These are phyloP conservation scores for Holotrichia oblita DNA, from an alignment of 1,140 invertebrate species.

Conservation along the genomic window DNA sequence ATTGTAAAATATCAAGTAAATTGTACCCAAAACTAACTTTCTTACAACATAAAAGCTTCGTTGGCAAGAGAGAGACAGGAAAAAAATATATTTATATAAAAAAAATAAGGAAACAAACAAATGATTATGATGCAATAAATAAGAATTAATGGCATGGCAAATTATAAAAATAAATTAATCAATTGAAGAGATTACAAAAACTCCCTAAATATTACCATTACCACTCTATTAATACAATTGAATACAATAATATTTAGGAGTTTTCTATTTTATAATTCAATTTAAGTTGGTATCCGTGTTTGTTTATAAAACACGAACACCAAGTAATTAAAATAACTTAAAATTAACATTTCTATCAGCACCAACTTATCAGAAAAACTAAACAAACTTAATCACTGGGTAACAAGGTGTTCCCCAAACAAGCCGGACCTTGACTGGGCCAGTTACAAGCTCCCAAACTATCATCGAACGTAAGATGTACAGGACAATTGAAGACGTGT, in stretches of 20 bases:
- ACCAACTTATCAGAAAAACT: constrained; percentile 9
- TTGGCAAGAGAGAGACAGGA: background rate
- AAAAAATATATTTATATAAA: background rate
- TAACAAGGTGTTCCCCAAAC: constrained; percentile 73
- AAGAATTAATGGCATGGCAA: constrained; percentile 27
- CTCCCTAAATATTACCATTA: background rate
- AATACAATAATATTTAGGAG: constrained; percentile 14
- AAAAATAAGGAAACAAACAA: background rate
- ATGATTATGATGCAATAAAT: constrained; percentile 29
- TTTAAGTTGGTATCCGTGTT: background rate
- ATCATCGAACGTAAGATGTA: constrained; percentile 81
- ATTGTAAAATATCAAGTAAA: background rate
- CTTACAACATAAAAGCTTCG: background rate
- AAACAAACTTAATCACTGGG: constrained; percentile 50
- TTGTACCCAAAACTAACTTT: background rate
- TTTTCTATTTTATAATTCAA: background rate
- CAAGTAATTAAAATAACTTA: background rate
- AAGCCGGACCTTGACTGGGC: constrained; percentile 82
- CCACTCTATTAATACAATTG: no score
- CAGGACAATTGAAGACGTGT: constrained; percentile 82
- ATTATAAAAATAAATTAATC: constrained; percentile 12
- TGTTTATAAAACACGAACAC: background rate
- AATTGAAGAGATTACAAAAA: background rate
- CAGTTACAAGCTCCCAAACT: constrained; percentile 82
- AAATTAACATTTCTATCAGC: background rate